Evolutionary conservation across 2,797 vertebrate genomes (phyloP).

Genomic region (Harpagifer antarcticus): DNA sequence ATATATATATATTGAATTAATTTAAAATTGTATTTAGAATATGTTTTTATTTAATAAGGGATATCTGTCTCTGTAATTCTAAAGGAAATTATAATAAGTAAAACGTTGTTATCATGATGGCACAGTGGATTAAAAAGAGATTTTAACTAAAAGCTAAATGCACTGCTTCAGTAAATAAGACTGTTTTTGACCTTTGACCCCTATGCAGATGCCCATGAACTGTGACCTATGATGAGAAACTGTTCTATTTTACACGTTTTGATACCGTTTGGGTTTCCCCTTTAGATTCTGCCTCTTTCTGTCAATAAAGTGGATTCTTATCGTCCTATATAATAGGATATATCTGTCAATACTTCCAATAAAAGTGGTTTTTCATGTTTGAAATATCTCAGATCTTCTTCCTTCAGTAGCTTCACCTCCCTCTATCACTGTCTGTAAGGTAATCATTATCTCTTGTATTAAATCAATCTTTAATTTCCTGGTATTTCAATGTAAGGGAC

Average conservation of each 20-base stretch:
- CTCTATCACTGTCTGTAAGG: no score
- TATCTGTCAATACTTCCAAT: conserved; percentile 43
- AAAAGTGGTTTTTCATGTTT: conserved; percentile 55
- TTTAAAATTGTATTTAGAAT: conserved; percentile 27
- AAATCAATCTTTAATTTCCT: no score
- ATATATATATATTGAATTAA: conserved; percentile 15
- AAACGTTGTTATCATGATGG: neutral
- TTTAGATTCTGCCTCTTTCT: conserved; percentile 26
- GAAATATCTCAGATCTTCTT: conserved; percentile 8
- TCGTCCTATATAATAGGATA: conserved; percentile 44
- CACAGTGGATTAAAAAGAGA: neutral
- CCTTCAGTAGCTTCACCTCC: neutral
- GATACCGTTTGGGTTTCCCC: conserved; percentile 56
- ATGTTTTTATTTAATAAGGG: conserved; percentile 47
- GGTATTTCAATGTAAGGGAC: no score
- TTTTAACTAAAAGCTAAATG: conserved; percentile 23
- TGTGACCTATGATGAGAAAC: conserved; percentile 23
- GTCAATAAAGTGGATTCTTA: conserved; percentile 29
- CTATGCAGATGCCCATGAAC: conserved; percentile 42
- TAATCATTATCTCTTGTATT: no score
- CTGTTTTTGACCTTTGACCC: conserved; percentile 29
- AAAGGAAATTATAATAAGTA: neutral
- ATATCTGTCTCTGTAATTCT: conserved; percentile 31
- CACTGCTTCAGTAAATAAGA: conserved; percentile 7
- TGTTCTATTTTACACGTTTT: conserved; percentile 60